Base-by-base conservation (phyloP, 2,888 invertebrate species). In the Penaeus monodon region DNA sequence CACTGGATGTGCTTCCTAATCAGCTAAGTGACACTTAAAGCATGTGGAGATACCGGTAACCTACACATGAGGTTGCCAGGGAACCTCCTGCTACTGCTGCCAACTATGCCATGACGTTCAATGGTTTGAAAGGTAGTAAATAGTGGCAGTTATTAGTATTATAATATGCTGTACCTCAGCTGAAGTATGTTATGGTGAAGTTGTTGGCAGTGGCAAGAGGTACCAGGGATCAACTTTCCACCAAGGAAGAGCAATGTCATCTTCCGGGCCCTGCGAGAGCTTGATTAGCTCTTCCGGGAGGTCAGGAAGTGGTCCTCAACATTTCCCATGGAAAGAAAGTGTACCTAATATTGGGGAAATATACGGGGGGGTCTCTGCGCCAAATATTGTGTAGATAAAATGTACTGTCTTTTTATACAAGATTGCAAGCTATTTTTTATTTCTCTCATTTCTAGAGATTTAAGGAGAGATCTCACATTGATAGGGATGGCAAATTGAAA, bases 371-470 rank as follows among this genome's bases (percentile, higher is more conserved):
- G 87, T 87, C 87, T 87, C 87, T 87, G 87, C 87, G 87, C 87
- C 87, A 87, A 78, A 87, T 87, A 87, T 87, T 87, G 87, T 87
- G 87, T 87, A 87, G 87, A 87, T 87, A 87, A 87, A 82, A 83
- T 87, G 87, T 87, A 87, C 76, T 83, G 86, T 86, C 87, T 87
- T 87, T 87, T 87, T 87, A 87, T 87, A 87, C 87, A 87, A 87
- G 87, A 87, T 87, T 82, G 79, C 82, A 82, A 82, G 65, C 82
- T 87, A 87, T 87, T 87, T 86, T 87, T 87, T 83, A 83, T 87
- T 87, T 82, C 87, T 87, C 87, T 87, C 87, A 87, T 87, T 87
- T 87, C 87, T 87, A 87, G 87, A 87, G 82, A 87, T 87, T 85
- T 87, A 87, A 87, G 87, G 87, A 87, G 87, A 87, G 87, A 87